Conservation (phyloP, 2,113 vertebrate species). For the Clarias gariepinus region DNA sequence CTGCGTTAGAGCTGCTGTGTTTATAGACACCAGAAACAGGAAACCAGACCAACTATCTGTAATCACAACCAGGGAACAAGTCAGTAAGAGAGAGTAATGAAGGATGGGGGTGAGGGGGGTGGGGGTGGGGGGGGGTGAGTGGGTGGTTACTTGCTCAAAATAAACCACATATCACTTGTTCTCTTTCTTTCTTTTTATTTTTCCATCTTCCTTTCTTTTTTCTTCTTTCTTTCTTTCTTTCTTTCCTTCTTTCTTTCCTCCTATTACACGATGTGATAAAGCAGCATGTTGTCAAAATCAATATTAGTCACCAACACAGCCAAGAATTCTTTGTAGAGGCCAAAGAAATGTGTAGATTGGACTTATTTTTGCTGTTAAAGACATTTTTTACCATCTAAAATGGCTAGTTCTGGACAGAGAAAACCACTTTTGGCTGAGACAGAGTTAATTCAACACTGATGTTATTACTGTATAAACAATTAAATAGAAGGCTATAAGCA, state of each 20-base stretch:
- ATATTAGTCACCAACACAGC: background rate
- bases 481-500: slow-evolving; percentile 21
- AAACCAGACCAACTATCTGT: slow-evolving; percentile 51
- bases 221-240: background rate
- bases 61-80: slow-evolving; percentile 52
- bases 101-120: too few relatives aligned
- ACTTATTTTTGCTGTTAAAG: slow-evolving; percentile 26
- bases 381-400: slow-evolving; percentile 4
- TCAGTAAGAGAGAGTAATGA: slow-evolving; percentile 20
- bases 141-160: slow-evolving; percentile 16
- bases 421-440: slow-evolving; percentile 20
- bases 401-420: background rate
- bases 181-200: background rate
- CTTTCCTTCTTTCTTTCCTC: background rate
- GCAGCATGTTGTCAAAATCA: background rate
- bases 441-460: background rate
- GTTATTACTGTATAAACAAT: slow-evolving; percentile 40
- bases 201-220: background rate
- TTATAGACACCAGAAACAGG: slow-evolving; percentile 60
- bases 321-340: background rate
- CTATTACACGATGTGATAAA: background rate
- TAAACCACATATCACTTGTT: background rate
- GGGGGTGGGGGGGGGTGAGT: too few relatives aligned
- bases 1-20: slow-evolving; percentile 37
- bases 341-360: background rate